phyloP scores from a whole-genome alignment of 2,797 vertebrate species.

The Sebastes taczanowskii region DNA sequence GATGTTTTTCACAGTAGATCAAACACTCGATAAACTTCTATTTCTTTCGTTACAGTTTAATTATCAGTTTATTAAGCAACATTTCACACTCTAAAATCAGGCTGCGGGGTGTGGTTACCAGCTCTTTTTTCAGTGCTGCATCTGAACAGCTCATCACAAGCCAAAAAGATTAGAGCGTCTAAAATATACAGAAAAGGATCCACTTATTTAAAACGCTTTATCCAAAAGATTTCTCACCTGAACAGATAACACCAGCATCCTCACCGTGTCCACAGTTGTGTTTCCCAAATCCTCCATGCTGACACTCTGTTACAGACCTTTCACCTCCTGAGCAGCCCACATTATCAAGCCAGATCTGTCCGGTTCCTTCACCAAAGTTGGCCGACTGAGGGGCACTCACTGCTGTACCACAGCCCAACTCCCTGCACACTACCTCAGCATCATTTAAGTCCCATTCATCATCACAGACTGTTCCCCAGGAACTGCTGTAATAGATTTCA shows the following conservation, averaged over 20 bases:
- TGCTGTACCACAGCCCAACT: background rate
- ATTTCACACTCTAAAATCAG: background rate
- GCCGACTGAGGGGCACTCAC: rapidly evolving
- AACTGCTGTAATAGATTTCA: background rate
- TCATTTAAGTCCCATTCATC: background rate
- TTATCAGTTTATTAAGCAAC: background rate
- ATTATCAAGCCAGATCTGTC: background rate
- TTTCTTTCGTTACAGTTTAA: background rate
- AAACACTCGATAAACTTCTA: background rate
- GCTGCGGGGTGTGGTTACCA: background rate
- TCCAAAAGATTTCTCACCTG: background rate
- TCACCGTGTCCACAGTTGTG: background rate
- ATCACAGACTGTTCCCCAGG: slow-evolving; percentile 43
- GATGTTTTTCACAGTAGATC: background rate
- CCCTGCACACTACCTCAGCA: slow-evolving; percentile 12
- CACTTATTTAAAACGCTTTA: background rate
- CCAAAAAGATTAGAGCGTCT: background rate
- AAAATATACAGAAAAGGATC: background rate
- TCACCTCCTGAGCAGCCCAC: slow-evolving; percentile 8
- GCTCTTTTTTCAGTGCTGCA: background rate
- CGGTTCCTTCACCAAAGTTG: background rate
- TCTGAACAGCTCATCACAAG: background rate
- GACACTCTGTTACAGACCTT: background rate
- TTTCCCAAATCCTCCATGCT: background rate
- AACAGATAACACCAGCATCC: slow-evolving; percentile 33